These are phyloP conservation scores for Struthio camelus DNA, from an alignment of 2,113 vertebrate species.

Conservation along the genomic window DNA sequence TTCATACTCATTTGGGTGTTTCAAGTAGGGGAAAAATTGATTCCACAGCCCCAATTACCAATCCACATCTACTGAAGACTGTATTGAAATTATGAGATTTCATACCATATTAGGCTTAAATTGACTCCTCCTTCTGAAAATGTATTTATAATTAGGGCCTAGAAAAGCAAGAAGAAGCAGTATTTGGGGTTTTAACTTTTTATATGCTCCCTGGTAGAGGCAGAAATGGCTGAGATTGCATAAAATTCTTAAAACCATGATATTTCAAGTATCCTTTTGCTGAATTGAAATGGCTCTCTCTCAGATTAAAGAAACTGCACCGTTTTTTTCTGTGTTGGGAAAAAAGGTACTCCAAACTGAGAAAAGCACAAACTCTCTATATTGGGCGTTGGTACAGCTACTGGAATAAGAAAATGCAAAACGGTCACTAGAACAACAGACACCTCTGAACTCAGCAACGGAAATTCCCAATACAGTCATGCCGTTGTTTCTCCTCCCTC, in stretches of 20 bases:
- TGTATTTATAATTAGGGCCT: slow-evolving; percentile 38
- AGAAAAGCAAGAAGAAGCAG: slow-evolving; percentile 13
- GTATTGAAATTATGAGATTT: slow-evolving; percentile 48
- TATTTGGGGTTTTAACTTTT: slow-evolving; percentile 51
- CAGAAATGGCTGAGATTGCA: slow-evolving; percentile 28
- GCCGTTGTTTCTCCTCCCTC: slow-evolving; percentile 14
- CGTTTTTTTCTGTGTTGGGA: slow-evolving; percentile 11
- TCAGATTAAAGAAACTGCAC: neutral
- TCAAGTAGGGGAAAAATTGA: slow-evolving; percentile 55
- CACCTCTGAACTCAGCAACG: slow-evolving; percentile 38
- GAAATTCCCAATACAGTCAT: neutral
- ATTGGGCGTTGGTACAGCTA: neutral
- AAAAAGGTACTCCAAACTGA: neutral
- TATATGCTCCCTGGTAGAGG: slow-evolving; percentile 7
- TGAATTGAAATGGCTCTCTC: neutral
- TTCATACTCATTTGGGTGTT: slow-evolving; percentile 59
- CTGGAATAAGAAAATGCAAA: neutral
- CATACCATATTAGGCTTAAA: slow-evolving; percentile 38
- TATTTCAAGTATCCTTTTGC: slow-evolving; percentile 42
- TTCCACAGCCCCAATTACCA: slow-evolving; percentile 54
- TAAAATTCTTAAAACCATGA: slow-evolving; percentile 21
- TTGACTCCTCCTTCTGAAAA: slow-evolving; percentile 54
- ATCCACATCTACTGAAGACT: slow-evolving; percentile 7
- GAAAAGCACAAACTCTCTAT: neutral
- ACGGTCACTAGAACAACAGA: neutral